Evolutionary conservation across 1,140 invertebrate genomes (phyloP), one percentile per base, ranked within the genome.

Genomic region (Lepidostoma basale): DNA sequence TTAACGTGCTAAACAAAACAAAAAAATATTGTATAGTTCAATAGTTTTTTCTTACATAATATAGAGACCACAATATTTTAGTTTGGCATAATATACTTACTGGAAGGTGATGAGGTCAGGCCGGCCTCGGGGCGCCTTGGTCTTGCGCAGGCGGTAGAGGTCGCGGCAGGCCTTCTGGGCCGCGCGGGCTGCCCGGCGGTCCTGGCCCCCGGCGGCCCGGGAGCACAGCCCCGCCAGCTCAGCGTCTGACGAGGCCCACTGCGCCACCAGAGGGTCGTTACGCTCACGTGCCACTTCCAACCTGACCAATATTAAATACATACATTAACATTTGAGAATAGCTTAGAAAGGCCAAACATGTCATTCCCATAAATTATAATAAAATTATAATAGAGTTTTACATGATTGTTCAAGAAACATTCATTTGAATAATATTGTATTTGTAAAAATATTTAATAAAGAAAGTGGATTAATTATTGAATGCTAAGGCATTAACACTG

Each of bases 71-170:
- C 30, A 33, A 6, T 33, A 33, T 6, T 33, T 6, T 6, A 33
- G 30, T 33, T 33, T 33, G 5, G 30, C 5, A n/a, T n/a, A n/a
- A n/a, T n/a, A n/a, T 45, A 89, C 91, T 88, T 81, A 97, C 95
- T 94, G 96, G 81, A 98, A 97, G 18, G 93, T 94, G 73, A 94
- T 90, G 64, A 96, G 85, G 78, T 97, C 95, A 0, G 94, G 94
- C 77, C 94, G 92, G 60, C 93, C 90, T 72, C 92, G 91, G n/a
- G 92, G 92, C 72, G 91, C 92, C 74, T 93, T 90, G 25, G 90
- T 94, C 79, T 93, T 92, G 62, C 94, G 81, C 44, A 98, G 80
- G 72, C 94, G 92, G 77, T 97, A 95, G 67, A 97, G 93, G 80
- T 96, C 93, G 74, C 92, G 88, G 52, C 92, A 93, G 2, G 94